Conservation (phyloP, 2,888 invertebrate species). For the Cerastoderma edule region DNA sequence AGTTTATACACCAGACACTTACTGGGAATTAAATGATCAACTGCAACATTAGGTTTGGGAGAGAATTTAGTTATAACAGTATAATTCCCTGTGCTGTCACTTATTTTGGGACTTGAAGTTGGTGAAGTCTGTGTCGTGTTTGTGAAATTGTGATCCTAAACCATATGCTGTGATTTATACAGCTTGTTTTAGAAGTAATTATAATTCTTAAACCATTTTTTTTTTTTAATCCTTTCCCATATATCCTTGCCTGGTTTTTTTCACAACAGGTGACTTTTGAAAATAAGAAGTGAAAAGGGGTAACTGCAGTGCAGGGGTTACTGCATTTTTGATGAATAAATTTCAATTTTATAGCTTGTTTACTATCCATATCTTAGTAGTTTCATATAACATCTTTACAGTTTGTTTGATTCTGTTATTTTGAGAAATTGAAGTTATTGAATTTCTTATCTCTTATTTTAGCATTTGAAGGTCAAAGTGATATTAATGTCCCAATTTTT, state of each 20-base stretch:
- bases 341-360: not conserved
- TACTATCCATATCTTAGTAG: not conserved
- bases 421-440: not conserved
- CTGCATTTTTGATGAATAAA: not conserved
- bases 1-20: no score
- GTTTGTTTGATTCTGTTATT: not conserved
- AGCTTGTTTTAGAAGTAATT: not conserved
- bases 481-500: no score
- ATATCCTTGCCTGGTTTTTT: not conserved
- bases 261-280: not conserved
- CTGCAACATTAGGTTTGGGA: no score
- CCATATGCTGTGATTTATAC: not conserved
- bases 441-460: no score
- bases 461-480: no score
- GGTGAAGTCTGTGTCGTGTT: not conserved
- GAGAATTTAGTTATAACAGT: no score
- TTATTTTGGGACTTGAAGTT: no score
- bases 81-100: no score
- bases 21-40: no score
- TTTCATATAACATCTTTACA: not conserved
- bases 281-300: not conserved
- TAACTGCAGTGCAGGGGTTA: not conserved
- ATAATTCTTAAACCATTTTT: not conserved
- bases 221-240: not conserved
- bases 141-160: not conserved